These are phyloP conservation scores for Phania funesta DNA, from an alignment of 2,888 invertebrate genomes.

Conservation along the genomic window DNA sequence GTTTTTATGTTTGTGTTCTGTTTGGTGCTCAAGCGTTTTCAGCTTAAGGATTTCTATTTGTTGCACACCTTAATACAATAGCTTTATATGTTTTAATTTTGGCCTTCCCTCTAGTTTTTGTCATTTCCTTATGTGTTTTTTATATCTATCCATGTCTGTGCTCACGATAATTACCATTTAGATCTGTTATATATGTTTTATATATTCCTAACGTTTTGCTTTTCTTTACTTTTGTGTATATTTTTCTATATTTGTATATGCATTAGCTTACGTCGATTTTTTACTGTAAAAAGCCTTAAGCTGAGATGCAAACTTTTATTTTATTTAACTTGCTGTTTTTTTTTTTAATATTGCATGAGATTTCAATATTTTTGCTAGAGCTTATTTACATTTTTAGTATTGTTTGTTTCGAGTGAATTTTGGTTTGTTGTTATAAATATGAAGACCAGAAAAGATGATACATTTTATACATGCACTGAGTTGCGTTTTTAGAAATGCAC, in stretches of 20 bases:
- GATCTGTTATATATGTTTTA: constrained; percentile 17
- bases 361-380: constrained; percentile 30
- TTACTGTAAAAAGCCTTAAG: constrained; percentile 51
- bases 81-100: constrained; percentile 33
- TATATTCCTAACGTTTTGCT: constrained; percentile 10
- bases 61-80: constrained; percentile 30
- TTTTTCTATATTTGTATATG: constrained; percentile 33
- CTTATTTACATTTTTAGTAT: constrained; percentile 20
- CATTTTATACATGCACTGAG: not conserved
- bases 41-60: constrained; percentile 57
- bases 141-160: constrained; percentile 4
- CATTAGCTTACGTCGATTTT: not conserved
- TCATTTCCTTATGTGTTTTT: constrained; percentile 6
- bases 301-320: constrained; percentile 46
- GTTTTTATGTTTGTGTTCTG: constrained; percentile 29
- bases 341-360: constrained; percentile 33
- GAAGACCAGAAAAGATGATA: not conserved
- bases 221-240: not conserved
- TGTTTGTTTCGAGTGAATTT: not conserved
- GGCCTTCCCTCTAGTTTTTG: constrained; percentile 29
- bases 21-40: constrained; percentile 31
- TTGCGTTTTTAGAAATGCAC: constrained; percentile 33
- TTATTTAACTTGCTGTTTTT: constrained; percentile 15
- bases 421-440: constrained; percentile 64
- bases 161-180: constrained; percentile 48